Conservation (phyloP, 2,113 vertebrate genomes). For the Mesitornis unicolor region DNA sequence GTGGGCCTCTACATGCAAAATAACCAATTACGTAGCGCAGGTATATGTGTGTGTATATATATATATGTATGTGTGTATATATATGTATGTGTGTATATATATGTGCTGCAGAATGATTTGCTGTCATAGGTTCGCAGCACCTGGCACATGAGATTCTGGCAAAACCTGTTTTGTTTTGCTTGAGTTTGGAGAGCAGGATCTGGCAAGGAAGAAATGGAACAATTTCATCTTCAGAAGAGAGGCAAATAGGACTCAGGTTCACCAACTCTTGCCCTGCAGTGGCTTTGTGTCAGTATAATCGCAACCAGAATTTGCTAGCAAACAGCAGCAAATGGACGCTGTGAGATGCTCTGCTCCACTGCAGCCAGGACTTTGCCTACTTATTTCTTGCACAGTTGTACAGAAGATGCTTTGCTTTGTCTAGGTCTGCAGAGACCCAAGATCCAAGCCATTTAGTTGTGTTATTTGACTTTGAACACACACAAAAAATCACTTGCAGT, state of each 20-base stretch:
- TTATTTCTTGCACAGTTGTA: not conserved
- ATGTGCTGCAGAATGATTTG: no score
- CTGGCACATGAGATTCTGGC: not conserved
- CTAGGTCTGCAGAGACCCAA: not conserved
- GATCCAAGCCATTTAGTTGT: not conserved
- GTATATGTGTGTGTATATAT: fast-evolving
- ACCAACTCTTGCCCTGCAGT: not conserved
- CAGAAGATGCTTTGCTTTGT: not conserved
- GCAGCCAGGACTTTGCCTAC: not conserved
- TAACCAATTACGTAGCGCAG: not conserved
- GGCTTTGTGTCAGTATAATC: not conserved
- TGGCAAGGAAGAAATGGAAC: not conserved
- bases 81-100: no score
- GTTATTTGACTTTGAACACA: not conserved
- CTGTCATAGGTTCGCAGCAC: not conserved
- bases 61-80: no score
- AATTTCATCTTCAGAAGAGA: not conserved
- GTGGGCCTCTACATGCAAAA: not conserved
- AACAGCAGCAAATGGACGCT: not conserved
- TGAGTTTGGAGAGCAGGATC: not conserved
- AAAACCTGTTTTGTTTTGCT: not conserved
- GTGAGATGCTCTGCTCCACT: not conserved
- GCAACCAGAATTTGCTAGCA: not conserved
- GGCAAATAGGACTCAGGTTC: not conserved
- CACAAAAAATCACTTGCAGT: not conserved